Evolutionary conservation across 2,113 vertebrate genomes (phyloP).

Genomic region (Cyphomyrus plagiostoma): DNA sequence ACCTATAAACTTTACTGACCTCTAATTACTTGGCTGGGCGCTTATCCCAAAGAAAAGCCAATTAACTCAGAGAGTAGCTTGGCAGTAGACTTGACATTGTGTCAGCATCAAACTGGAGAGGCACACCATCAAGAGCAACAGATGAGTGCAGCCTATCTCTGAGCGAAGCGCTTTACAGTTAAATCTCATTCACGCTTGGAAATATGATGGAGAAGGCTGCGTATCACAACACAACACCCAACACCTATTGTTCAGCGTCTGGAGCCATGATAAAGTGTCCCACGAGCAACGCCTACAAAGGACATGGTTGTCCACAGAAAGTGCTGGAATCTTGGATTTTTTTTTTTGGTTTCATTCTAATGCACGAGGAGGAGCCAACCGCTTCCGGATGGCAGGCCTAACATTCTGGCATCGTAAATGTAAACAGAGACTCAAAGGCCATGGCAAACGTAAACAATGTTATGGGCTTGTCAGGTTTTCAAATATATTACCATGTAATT

Average conservation of each 20-base stretch:
- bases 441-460: neutral
- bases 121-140: neutral
- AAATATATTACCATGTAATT: neutral
- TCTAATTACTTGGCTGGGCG: neutral
- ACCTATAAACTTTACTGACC: neutral
- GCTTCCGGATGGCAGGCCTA: neutral
- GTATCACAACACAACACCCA: neutral
- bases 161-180: neutral
- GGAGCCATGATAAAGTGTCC: neutral
- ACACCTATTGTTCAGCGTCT: neutral
- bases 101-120: neutral
- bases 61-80: neutral
- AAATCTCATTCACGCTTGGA: neutral
- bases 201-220: neutral
- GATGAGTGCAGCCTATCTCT: neutral
- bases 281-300: neutral
- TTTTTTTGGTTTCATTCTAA: neutral
- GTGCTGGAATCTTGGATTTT: neutral
- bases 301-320: neutral
- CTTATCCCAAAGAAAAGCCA: neutral
- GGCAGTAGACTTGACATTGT: neutral
- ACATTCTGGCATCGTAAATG: neutral
- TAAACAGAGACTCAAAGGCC: neutral
- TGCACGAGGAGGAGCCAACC: neutral
- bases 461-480: conserved; percentile 1